Evolutionary conservation across 2,888 invertebrate species (phyloP).

Genomic region (Lysandra bellargus): DNA sequence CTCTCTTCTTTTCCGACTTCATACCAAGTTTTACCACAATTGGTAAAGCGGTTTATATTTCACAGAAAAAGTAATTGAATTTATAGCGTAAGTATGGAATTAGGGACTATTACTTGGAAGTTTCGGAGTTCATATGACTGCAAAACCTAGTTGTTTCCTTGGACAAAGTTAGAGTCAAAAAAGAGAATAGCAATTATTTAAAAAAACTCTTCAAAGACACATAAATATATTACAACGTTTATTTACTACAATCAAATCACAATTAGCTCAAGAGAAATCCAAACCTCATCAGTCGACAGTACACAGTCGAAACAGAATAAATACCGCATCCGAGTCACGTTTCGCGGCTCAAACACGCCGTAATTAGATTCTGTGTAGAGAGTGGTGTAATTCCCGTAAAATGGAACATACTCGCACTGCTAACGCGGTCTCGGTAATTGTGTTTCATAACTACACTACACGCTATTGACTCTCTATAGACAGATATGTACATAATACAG

Average conservation of each 20-base stretch:
- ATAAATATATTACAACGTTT: not conserved
- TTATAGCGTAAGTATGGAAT: too few species aligned
- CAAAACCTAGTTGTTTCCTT: too few species aligned
- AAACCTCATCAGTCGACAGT: not conserved
- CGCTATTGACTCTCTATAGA: conserved; percentile 5
- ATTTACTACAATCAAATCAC: not conserved
- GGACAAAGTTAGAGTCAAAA: too few species aligned
- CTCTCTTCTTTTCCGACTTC: too few species aligned
- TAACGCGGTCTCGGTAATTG: conserved; percentile 37
- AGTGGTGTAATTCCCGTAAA: conserved; percentile 77
- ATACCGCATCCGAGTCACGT: conserved; percentile 48
- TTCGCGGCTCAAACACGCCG: conserved; percentile 46
- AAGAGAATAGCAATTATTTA: too few species aligned
- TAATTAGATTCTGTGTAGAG: conserved; percentile 70
- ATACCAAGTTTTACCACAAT: too few species aligned
- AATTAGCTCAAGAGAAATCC: conserved; percentile 11
- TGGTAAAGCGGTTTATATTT: too few species aligned
- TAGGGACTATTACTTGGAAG: too few species aligned
- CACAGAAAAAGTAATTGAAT: too few species aligned
- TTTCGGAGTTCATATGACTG: too few species aligned
- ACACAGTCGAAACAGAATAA: conserved; percentile 19
- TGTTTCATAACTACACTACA: conserved; percentile 27
- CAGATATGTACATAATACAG: not conserved
- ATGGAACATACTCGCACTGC: conserved; percentile 53
- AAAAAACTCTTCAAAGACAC: not conserved